A percentile compares a stretch with the other conserved stretches of the same genome.
These are phyloP conservation scores for Phanerotoma sp. DNA, from an alignment of 2,888 invertebrate species.

Conservation along the genomic window DNA sequence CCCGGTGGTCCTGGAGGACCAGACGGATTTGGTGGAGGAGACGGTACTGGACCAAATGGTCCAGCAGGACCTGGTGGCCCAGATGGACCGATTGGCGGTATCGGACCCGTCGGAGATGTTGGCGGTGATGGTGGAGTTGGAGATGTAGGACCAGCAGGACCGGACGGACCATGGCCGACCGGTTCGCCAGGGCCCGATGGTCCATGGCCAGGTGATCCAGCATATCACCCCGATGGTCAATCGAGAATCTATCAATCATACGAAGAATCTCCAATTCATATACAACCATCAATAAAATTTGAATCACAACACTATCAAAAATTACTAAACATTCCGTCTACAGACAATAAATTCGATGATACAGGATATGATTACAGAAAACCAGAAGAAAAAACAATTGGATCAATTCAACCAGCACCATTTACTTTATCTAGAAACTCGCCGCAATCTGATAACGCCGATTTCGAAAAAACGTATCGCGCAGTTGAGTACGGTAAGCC, in stretches of 20 bases:
- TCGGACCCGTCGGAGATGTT: constrained; percentile 37
- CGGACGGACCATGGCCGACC: constrained; percentile 46
- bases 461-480: background rate
- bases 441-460: background rate
- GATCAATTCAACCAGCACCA: too few species aligned
- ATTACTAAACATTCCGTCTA: background rate
- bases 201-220: constrained; percentile 54
- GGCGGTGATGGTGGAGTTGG: constrained; percentile 46
- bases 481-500: too few species aligned
- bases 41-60: constrained; percentile 33
- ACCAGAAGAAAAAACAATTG: too few species aligned
- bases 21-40: constrained; percentile 33
- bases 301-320: constrained; percentile 27
- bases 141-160: constrained; percentile 41
- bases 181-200: constrained; percentile 50
- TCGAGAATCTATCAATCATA: background rate
- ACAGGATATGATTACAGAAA: too few species aligned
- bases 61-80: constrained; percentile 36
- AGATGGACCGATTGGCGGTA: constrained; percentile 37
- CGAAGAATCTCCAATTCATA: constrained; percentile 20
- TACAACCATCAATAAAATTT: constrained; percentile 18
- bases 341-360: background rate
- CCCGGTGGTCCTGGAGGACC: constrained; percentile 40
- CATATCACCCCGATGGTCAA: constrained; percentile 28
- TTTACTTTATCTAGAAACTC: background rate